Conservation (phyloP, 2,113 vertebrate species). For the human region DNA sequence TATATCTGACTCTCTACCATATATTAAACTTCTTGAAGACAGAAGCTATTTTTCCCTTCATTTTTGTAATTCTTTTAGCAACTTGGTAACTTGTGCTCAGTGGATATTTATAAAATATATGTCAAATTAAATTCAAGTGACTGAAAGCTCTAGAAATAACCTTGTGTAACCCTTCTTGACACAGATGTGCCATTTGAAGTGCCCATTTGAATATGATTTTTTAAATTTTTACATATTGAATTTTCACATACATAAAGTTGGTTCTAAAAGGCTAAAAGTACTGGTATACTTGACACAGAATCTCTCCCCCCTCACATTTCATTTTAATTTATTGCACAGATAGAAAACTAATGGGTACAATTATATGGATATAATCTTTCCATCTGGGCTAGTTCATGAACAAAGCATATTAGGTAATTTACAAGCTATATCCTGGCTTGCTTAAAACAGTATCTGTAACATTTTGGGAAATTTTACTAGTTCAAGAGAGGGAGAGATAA, state of each 20-base stretch:
- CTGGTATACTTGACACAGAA: not conserved
- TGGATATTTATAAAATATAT: not conserved
- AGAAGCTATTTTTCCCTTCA: not conserved
- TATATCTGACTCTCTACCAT: not conserved
- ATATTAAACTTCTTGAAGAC: not conserved
- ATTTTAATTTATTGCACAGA: constrained; percentile 2
- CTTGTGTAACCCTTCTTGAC: not conserved
- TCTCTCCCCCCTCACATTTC: not conserved
- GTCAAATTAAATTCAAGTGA: not conserved
- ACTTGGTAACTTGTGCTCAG: not conserved
- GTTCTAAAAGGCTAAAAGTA: not conserved
- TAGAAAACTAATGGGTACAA: not conserved
- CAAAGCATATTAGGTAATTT: not conserved
- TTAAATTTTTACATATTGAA: not conserved
- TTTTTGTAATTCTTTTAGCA: not conserved
- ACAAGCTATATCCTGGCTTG: not conserved
- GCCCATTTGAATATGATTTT: not conserved
- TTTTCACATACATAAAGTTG: not conserved
- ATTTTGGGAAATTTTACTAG: not conserved
- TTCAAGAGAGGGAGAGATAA: not conserved
- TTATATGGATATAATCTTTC: not conserved
- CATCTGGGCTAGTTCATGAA: not conserved
- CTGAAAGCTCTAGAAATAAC: constrained; percentile 1
- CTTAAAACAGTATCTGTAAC: not conserved
- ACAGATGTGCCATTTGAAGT: not conserved